Percentiles rank a stretch among this genome's conserved stretches.
Conservation (phyloP, 2,113 vertebrate species). For the Corythornis cristatus region DNA sequence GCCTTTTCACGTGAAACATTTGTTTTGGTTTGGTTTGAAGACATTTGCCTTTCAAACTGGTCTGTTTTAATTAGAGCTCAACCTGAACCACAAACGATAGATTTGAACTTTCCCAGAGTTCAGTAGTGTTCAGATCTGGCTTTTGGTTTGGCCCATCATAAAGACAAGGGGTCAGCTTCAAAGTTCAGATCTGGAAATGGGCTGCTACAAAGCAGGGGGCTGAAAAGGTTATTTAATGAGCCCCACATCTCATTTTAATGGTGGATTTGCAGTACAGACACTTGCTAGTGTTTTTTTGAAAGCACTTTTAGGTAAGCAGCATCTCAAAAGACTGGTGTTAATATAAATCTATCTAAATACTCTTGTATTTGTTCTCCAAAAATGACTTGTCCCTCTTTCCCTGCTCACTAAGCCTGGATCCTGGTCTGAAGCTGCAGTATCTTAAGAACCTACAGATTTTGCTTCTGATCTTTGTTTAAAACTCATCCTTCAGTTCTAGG, state of each 20-base stretch:
- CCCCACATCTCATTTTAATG: background rate
- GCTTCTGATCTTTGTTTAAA: background rate
- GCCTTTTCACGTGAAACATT: slow-evolving; percentile 62
- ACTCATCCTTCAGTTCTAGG: background rate
- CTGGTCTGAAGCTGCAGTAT: background rate
- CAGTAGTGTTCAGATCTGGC: slow-evolving; percentile 65
- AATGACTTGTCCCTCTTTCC: background rate
- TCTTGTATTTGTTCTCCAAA: background rate
- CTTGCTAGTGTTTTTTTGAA: background rate
- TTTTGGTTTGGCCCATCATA: slow-evolving; percentile 68
- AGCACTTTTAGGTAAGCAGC: background rate
- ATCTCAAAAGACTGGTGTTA: background rate
- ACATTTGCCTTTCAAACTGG: slow-evolving; percentile 51
- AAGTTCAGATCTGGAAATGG: slow-evolving; percentile 41
- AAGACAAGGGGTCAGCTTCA: slow-evolving; percentile 47
- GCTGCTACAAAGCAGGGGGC: background rate
- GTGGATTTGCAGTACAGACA: background rate
- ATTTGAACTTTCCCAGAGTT: slow-evolving; percentile 70
- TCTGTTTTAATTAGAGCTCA: slow-evolving; percentile 65
- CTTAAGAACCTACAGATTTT: background rate
- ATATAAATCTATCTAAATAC: background rate
- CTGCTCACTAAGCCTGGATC: background rate
- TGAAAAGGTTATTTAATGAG: background rate
- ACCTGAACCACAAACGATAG: slow-evolving; percentile 70
- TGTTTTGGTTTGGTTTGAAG: slow-evolving; percentile 62